Percentiles rank a stretch among this genome's conserved stretches.
Conservation (phyloP, 2,888 invertebrate genomes). For the Pseudolycoriella hygida region DNA sequence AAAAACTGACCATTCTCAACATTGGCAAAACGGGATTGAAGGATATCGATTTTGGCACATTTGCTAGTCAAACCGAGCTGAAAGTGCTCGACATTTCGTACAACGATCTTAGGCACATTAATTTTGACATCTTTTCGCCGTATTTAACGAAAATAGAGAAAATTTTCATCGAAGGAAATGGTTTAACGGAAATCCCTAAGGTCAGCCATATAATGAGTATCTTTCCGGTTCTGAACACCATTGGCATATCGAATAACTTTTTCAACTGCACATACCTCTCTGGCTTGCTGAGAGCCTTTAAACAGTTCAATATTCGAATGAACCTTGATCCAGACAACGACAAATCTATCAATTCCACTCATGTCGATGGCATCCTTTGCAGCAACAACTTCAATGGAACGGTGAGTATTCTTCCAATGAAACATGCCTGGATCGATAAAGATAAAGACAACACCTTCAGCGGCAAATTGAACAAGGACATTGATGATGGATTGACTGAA, state of each 20-base stretch:
- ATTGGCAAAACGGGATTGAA: slow-evolving; percentile 19
- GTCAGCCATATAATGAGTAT: not conserved
- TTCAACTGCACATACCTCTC: not conserved
- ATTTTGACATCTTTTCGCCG: slow-evolving; percentile 25
- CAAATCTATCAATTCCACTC: slow-evolving; percentile 18
- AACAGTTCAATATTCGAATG: not conserved
- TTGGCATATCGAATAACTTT: slow-evolving; percentile 21
- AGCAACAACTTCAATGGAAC: slow-evolving; percentile 11
- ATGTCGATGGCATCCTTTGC: slow-evolving; percentile 25
- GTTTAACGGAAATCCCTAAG: slow-evolving; percentile 18
- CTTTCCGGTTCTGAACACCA: slow-evolving; percentile 20
- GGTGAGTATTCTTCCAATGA: not conserved
- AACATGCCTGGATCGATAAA: too few species aligned
- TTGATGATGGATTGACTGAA: not conserved
- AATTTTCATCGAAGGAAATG: slow-evolving; percentile 24
- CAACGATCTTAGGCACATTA: slow-evolving; percentile 31
- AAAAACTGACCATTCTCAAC: slow-evolving; percentile 20
- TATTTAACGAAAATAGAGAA: slow-evolving; percentile 21
- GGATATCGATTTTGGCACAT: slow-evolving; percentile 24
- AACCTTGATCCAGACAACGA: not conserved
- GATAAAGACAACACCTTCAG: not conserved
- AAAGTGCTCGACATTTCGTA: slow-evolving; percentile 25
- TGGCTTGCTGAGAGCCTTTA: not conserved
- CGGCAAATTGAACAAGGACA: not conserved
- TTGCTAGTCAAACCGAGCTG: slow-evolving; percentile 25